Base-by-base conservation (phyloP, 92 coral and sea anemone species). In the Zoanthus sociatus region DNA sequence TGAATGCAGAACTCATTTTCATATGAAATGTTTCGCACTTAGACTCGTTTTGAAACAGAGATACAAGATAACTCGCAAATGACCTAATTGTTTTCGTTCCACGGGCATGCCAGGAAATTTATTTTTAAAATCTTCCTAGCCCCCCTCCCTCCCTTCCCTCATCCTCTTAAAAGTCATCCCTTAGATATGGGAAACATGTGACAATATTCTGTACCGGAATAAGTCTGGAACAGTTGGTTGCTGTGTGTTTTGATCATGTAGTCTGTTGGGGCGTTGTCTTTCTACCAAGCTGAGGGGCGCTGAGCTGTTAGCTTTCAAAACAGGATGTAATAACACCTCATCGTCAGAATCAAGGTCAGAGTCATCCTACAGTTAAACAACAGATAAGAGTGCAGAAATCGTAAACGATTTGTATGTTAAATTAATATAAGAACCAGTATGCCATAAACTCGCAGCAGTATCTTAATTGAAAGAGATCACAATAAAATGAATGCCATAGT, bases 191-290 rank as follows among this genome's bases (percentile, higher is more conserved):
- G 69, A 63, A 63, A 63, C 69, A 63, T 63, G 32, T 63, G 30
- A n/a, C 69, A 63, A 63, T 63, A 18, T 63, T 63, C 69, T 63
- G 69, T 63, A 63, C 69, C 32, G 69, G 69, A 18, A 63, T 63
- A 63, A 18, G 69, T 63, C 32, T 63, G 32, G 69, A 63, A 17
- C 32, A 63, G 69, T 17, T 63, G 13, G 9, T 63, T 63, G 69
- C 69, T 18, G 69, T 63, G 32, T 63, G 32, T 17, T 63, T 63
- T 16, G 26, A 61, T n/a, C 68, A 16, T 63, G 69, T 1, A 18
- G 69, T 63, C 69, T 63, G 69, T n/a, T 63, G 69, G 69, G 69
- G 1, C 9, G 32, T 61, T 61, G 31, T 61, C 69, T 63, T 63
- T 17, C 69, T 1, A 63, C 69, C 31, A 9, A 63, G 69, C 69